Base-by-base conservation (phyloP, 2,113 vertebrate species). In the Microcebus jonahi region DNA sequence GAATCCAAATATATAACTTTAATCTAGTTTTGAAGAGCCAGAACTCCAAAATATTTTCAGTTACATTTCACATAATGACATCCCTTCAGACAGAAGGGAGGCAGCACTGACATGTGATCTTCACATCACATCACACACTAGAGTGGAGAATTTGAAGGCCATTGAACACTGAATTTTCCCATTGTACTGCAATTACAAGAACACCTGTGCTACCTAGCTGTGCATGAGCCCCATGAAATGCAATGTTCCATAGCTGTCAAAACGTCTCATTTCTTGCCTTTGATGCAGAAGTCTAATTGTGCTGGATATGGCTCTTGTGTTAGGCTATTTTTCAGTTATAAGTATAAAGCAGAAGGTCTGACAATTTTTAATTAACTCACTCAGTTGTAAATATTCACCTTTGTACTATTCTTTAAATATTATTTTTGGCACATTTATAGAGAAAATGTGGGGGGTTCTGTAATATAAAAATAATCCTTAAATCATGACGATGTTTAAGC, bases 131-230 rank as follows among this genome's bases (percentile, higher is more conserved):
- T 87, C 83, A 90, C 42, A 87, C 61, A 75, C 29, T 50, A 34
- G 57, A 94, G 2, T 23, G 39, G 75, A 93, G 29, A 91, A 85
- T 89, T 63, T 90, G 50, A 91, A 95, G 50, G 67, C 36, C 42
- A 55, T 31, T 55, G 55, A 95, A 18, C 92, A 70, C 79, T 6
- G 31, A 81, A 79, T 96, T 89, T 97, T 90, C 80, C 27, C 14
- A 63, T 67, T 91, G 93, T 81, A 36, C n/a, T 71, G 48, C 55
- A 96, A 86, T 94, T 96, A 84, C 4, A 53, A 5, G 39, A 95
- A 97, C 87, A 97, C 79, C 92, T 97, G 94, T 96, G 87, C 94
- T 75, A 42, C 73, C 82, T 91, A 8, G 31, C 94, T 93, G 71
- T 29, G 68, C 77, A 39, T 4, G 55, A 82, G 77, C 31, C 48